These are phyloP conservation scores for Drosophila pseudotakahashii DNA, from an alignment of 2,888 invertebrate species.

Conservation along the genomic window DNA sequence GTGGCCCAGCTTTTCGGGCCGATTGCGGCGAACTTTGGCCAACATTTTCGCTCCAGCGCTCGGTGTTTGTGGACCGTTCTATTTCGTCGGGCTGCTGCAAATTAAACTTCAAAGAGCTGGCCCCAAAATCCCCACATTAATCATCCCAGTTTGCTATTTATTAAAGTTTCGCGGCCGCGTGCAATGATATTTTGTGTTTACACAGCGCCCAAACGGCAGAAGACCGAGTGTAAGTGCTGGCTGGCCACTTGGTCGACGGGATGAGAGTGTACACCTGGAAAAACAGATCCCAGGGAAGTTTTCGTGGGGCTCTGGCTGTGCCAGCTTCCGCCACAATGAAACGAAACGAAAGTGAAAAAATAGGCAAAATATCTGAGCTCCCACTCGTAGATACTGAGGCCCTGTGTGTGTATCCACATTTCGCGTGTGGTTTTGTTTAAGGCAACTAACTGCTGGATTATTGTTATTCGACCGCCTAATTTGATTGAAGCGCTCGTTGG, in stretches of 20 bases:
- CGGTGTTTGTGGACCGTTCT: constrained; percentile 57
- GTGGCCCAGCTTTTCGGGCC: constrained; percentile 56
- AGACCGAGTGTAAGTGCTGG: constrained; percentile 48
- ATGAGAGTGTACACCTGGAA: constrained; percentile 69
- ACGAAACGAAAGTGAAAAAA: constrained; percentile 43
- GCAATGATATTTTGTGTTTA: constrained; percentile 48
- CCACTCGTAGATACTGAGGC: constrained; percentile 23
- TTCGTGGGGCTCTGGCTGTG: constrained; percentile 26
- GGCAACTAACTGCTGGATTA: constrained; percentile 40
- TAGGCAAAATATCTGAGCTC: constrained; percentile 53
- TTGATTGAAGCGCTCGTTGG: constrained; percentile 53
- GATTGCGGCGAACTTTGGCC: constrained; percentile 50
- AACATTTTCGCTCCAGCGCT: constrained; percentile 65
- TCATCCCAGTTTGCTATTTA: constrained; percentile 24
- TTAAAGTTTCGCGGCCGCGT: constrained; percentile 22
- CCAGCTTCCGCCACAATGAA: constrained; percentile 46
- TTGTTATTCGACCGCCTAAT: constrained; percentile 41
- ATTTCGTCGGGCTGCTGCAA: constrained; percentile 15
- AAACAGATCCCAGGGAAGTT: constrained; percentile 37
- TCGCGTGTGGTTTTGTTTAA: constrained; percentile 16
- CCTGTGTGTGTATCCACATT: constrained; percentile 41
- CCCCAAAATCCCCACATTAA: constrained; percentile 24
- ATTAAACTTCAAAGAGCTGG: constrained; percentile 29
- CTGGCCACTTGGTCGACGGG: constrained; percentile 17
- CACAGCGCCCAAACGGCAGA: constrained; percentile 23